Conservation (phyloP, 2,797 vertebrate species). For the Anomalospiza imberbis region DNA sequence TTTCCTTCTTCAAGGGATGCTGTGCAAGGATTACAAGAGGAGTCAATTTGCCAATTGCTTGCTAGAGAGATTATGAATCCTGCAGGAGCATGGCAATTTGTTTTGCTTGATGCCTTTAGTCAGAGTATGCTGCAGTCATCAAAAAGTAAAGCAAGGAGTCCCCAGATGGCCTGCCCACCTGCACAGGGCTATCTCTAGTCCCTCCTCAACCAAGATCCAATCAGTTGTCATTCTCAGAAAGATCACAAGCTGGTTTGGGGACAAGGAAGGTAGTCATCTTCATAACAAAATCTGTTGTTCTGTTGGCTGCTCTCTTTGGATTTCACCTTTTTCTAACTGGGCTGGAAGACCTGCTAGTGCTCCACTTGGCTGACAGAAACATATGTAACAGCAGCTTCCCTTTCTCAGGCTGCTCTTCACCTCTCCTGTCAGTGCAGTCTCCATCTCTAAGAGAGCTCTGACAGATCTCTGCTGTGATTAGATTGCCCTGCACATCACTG, state of each 20-base stretch:
- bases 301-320: not conserved
- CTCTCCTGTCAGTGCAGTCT: not conserved
- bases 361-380: not conserved
- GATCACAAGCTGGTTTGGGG: not conserved
- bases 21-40: not conserved
- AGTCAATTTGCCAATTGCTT: not conserved
- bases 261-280: not conserved
- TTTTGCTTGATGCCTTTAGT: not conserved
- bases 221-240: not conserved
- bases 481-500: not conserved
- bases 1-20: not conserved
- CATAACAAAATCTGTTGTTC: not conserved
- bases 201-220: not conserved
- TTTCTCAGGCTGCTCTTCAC: not conserved
- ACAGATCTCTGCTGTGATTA: not conserved
- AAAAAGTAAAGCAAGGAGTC: not conserved
- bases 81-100: not conserved
- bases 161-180: not conserved
- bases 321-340: not conserved
- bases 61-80: not conserved
- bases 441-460: not conserved
- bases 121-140: not conserved
- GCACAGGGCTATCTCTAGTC: not conserved
- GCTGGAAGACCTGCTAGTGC: not conserved
- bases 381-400: not conserved